Percentiles rank a stretch among this genome's conserved stretches.
Evolutionary conservation across 2,113 vertebrate species (phyloP).

Genomic region (Otus sunia): DNA sequence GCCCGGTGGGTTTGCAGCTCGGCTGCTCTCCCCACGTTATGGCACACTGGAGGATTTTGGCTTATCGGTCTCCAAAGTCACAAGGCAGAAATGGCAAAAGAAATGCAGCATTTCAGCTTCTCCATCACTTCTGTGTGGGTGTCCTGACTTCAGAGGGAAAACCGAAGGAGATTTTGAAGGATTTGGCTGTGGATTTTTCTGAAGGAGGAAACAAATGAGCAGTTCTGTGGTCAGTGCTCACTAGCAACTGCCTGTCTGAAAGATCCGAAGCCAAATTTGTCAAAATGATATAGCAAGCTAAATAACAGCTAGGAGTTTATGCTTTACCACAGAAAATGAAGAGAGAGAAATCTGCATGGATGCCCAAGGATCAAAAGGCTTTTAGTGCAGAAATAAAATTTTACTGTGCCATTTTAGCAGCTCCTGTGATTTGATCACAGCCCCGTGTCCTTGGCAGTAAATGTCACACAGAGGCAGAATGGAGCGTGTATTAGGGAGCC

Average conservation of each 20-base stretch:
- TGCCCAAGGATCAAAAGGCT: neutral
- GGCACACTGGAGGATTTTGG: neutral
- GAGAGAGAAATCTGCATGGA: neutral
- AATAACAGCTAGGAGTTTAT: neutral
- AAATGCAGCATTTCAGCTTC: neutral
- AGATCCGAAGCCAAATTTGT: neutral
- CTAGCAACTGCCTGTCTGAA: neutral
- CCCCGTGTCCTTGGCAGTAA: slow-evolving; percentile 37
- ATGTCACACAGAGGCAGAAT: neutral
- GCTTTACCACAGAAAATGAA: neutral
- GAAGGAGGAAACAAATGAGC: neutral
- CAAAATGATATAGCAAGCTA: neutral
- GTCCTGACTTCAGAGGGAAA: neutral
- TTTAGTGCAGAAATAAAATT: neutral
- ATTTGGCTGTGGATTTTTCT: neutral
- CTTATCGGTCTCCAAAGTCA: neutral
- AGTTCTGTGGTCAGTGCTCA: neutral
- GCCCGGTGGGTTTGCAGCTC: neutral
- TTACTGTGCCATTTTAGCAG: slow-evolving; percentile 7
- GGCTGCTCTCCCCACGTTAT: neutral
- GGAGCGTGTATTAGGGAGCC: neutral
- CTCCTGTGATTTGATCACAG: neutral
- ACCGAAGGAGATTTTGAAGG: neutral
- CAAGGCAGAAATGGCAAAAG: neutral
- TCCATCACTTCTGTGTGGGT: neutral